phyloP scores from a whole-genome alignment of 2,888 invertebrate species.

The Drosophila mimica region DNA sequence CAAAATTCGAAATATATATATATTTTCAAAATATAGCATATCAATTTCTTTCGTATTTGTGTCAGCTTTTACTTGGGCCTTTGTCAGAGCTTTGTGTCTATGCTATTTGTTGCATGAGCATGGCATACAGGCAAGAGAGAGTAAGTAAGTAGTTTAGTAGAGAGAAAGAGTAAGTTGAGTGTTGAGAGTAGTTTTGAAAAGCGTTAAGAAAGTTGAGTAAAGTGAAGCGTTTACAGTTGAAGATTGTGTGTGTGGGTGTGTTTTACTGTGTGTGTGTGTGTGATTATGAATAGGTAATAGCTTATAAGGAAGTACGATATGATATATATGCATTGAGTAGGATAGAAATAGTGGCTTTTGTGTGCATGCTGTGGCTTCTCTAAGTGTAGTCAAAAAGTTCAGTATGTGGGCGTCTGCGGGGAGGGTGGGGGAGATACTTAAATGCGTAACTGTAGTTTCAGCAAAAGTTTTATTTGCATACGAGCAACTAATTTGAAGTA shows the following conservation, averaged over 20 bases:
- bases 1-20: neutral
- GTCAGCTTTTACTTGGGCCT: slow-evolving; percentile 46
- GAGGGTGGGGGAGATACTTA: slow-evolving; percentile 1
- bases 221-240: slow-evolving; percentile 39
- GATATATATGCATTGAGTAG: slow-evolving; percentile 32
- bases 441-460: slow-evolving; percentile 16
- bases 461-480: slow-evolving; percentile 54
- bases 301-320: slow-evolving; percentile 25
- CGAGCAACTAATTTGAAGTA: slow-evolving; percentile 55
- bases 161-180: slow-evolving; percentile 28
- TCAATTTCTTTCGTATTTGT: slow-evolving; percentile 26
- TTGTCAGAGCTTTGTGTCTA: slow-evolving; percentile 54
- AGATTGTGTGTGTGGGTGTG: slow-evolving; percentile 25
- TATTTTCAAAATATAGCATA: neutral
- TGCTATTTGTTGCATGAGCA: slow-evolving; percentile 37
- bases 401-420: neutral
- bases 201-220: slow-evolving; percentile 51
- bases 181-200: slow-evolving; percentile 38
- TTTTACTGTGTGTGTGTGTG: slow-evolving; percentile 3
- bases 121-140: slow-evolving; percentile 55
- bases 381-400: slow-evolving; percentile 49
- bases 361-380: slow-evolving; percentile 52
- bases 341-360: slow-evolving; percentile 26
- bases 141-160: slow-evolving; percentile 25
- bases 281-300: slow-evolving; percentile 34